Conservation (phyloP, 1,140 invertebrate species). For the Chironomus striatipennis region DNA sequence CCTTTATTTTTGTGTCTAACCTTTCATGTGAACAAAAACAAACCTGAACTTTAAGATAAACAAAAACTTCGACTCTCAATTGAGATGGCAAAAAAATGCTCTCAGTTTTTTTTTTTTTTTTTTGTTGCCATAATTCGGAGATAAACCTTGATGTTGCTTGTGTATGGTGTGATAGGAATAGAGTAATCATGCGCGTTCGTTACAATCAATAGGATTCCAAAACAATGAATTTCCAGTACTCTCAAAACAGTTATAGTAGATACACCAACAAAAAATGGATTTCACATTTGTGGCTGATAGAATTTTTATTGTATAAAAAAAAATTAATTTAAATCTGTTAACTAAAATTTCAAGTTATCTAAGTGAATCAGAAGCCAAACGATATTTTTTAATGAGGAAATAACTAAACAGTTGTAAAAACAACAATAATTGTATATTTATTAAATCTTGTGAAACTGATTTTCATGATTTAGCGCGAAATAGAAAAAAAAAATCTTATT, state of each 20-base stretch:
- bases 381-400: too few species aligned
- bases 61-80: too few species aligned
- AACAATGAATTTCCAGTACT: slow-evolving; percentile 8
- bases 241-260: neutral
- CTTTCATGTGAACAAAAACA: neutral
- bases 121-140: neutral
- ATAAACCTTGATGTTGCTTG: neutral
- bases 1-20: neutral
- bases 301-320: too few species aligned
- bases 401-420: too few species aligned
- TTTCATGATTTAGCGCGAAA: too few species aligned
- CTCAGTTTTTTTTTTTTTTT: neutral
- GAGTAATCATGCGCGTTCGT: neutral
- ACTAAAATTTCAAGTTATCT: too few species aligned
- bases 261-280: slow-evolving; percentile 13
- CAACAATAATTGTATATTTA: too few species aligned
- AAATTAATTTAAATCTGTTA: too few species aligned
- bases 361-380: too few species aligned
- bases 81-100: neutral
- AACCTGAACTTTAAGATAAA: too few species aligned
- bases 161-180: neutral
- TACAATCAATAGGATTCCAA: neutral
- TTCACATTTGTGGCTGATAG: neutral
- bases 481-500: too few species aligned
- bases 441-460: too few species aligned